These are phyloP conservation scores for Thomomys bottae DNA, from an alignment of 2,113 vertebrate species.

Conservation along the genomic window DNA sequence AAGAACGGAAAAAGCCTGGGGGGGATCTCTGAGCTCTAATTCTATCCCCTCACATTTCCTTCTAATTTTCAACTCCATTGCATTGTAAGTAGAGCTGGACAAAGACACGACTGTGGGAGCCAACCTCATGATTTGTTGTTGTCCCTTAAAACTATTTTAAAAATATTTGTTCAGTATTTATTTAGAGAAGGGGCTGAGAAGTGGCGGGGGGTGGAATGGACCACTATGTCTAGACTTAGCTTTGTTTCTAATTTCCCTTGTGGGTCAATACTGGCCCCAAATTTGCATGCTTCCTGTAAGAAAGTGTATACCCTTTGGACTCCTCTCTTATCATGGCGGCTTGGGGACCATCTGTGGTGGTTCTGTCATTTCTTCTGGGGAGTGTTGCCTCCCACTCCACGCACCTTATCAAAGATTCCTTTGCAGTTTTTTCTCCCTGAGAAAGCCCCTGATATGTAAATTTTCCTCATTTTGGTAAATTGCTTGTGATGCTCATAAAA, in stretches of 20 bases:
- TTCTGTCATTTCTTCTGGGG: constrained; percentile 24
- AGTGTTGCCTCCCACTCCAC: constrained; percentile 29
- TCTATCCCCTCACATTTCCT: background rate
- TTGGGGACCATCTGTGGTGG: constrained; percentile 50
- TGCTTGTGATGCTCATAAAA: background rate
- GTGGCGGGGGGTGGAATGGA: background rate
- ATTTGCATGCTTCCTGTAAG: constrained; percentile 46
- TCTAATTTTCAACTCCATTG: constrained; percentile 32
- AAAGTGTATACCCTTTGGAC: background rate
- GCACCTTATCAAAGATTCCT: constrained; percentile 48
- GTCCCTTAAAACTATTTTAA: constrained; percentile 46
- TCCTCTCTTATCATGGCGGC: constrained; percentile 43
- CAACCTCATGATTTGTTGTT: constrained; percentile 28
- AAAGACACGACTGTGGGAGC: constrained; percentile 36
- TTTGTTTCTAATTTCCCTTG: constrained; percentile 31
- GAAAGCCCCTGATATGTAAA: background rate
- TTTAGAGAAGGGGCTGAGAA: constrained; percentile 35
- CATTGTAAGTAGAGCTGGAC: constrained; percentile 51
- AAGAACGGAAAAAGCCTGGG: background rate
- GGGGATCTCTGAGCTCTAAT: background rate
- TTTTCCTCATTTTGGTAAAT: constrained; percentile 40
- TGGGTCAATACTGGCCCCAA: background rate
- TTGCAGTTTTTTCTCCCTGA: constrained; percentile 41
- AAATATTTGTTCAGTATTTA: constrained; percentile 59
- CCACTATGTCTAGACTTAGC: constrained; percentile 54